Conservation (phyloP, 2,113 vertebrate genomes). For the Bostrychus sinensis region DNA sequence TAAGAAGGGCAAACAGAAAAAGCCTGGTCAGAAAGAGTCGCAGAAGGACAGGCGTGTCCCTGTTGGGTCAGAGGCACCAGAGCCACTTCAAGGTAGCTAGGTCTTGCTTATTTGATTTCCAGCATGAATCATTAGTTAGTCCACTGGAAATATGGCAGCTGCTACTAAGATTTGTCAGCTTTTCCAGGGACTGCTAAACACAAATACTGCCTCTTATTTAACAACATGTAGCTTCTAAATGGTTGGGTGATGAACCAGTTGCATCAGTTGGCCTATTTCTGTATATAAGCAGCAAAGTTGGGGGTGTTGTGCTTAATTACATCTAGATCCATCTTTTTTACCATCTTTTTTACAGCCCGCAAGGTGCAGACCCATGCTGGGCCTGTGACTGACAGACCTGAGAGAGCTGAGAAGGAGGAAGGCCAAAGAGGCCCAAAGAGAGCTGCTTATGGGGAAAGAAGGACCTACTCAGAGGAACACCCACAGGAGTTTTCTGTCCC, state of each 20-base stretch:
- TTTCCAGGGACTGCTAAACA: too few species aligned
- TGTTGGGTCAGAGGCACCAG: neutral
- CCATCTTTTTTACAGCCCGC: constrained; percentile 70
- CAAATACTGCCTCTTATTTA: too few species aligned
- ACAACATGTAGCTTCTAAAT: too few species aligned
- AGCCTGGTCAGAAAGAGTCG: constrained; percentile 78
- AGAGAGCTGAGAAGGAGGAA: constrained; percentile 62
- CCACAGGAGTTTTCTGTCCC: constrained; percentile 69
- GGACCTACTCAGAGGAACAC: constrained; percentile 60
- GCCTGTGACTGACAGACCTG: constrained; percentile 66
- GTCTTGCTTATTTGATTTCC: neutral
- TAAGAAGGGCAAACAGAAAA: constrained; percentile 63
- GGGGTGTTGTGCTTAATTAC: too few species aligned
- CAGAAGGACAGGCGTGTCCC: constrained; percentile 74
- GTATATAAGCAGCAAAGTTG: too few species aligned
- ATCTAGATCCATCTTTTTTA: too few species aligned
- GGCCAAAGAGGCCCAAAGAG: constrained; percentile 73
- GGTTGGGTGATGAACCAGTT: too few species aligned
- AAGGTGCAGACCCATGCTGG: constrained; percentile 66
- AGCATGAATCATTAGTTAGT: too few species aligned
- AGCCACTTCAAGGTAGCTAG: constrained; percentile 33
- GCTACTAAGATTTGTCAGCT: too few species aligned
- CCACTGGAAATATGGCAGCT: neutral
- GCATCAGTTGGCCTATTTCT: too few species aligned
- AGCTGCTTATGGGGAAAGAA: constrained; percentile 63